phyloP scores from a whole-genome alignment of 2,113 vertebrate genomes.

The Colistium nudipinnis region DNA sequence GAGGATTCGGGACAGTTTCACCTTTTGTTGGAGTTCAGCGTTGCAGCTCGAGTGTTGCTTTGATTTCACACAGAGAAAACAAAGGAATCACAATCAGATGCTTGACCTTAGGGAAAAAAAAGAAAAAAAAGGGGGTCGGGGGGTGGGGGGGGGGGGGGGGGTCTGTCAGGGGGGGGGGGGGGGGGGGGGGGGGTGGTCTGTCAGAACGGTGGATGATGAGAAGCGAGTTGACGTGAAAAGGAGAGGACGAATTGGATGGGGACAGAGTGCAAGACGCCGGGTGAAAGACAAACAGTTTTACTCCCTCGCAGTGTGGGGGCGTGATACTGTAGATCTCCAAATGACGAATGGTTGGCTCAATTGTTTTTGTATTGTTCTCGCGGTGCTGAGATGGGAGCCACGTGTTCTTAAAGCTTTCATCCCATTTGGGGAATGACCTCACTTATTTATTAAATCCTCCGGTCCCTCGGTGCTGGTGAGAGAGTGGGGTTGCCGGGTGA shows the following conservation, averaged over 20 bases:
- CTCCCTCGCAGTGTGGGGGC: constrained; percentile 13
- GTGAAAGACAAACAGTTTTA: constrained; percentile 39
- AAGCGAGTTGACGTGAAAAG: constrained; percentile 12
- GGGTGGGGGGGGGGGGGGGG: no score
- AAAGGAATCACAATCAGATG: constrained; percentile 37
- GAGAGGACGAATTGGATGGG: constrained; percentile 10
- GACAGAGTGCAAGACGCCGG: constrained; percentile 22
- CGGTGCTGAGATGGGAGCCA: constrained; percentile 35
- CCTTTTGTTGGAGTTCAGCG: constrained; percentile 24
- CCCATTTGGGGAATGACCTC: constrained; percentile 43
- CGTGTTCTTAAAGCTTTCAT: constrained; percentile 15
- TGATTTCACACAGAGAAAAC: constrained; percentile 31
- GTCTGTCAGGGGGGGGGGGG: no score
- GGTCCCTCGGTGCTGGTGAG: constrained; percentile 12
- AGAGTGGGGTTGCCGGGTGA: not conserved
- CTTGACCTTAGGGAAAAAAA: not conserved
- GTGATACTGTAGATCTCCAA: constrained; percentile 18
- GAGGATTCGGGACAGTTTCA: constrained; percentile 46
- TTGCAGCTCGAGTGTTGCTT: constrained; percentile 26
- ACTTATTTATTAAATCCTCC: constrained; percentile 35
- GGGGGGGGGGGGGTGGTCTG: no score
- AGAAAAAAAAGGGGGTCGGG: no score
- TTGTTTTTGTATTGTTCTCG: constrained; percentile 44
- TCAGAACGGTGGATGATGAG: constrained; percentile 15
- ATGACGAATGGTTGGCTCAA: constrained; percentile 39